Percentiles rank a stretch among this genome's conserved stretches.
These are phyloP conservation scores for Lepidothrix coronata DNA, from an alignment of 2,113 vertebrate species.

Conservation along the genomic window DNA sequence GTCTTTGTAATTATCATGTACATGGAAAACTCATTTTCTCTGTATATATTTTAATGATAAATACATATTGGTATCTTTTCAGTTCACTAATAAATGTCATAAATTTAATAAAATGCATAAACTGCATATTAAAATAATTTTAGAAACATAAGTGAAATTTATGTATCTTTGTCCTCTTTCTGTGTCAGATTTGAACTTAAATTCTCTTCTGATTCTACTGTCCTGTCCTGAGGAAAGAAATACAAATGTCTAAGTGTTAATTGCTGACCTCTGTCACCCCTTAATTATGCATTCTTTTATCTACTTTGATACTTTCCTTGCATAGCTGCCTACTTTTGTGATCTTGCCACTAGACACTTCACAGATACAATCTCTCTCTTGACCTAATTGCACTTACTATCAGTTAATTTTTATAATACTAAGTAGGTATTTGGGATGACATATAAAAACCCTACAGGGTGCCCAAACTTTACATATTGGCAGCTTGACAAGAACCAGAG, in stretches of 20 bases:
- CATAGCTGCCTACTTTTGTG: neutral
- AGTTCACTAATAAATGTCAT: neutral
- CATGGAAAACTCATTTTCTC: neutral
- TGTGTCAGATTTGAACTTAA: neutral
- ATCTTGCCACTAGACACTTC: neutral
- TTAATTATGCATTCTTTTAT: slow-evolving; percentile 43
- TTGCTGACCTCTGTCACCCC: neutral
- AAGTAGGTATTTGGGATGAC: neutral
- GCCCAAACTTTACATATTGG: neutral
- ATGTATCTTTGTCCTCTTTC: neutral
- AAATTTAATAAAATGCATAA: neutral
- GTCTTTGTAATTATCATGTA: neutral
- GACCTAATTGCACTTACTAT: slow-evolving; percentile 34
- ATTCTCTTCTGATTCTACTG: neutral
- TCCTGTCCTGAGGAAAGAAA: slow-evolving; percentile 35
- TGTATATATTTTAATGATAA: neutral
- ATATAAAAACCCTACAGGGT: slow-evolving; percentile 28
- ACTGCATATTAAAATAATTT: neutral
- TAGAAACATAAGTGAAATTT: neutral
- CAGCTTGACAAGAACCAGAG: neutral
- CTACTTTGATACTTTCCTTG: neutral
- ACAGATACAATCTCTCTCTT: neutral
- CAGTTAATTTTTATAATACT: slow-evolving; percentile 9
- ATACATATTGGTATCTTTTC: neutral
- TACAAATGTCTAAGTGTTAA: slow-evolving; percentile 23